Evolutionary conservation across 2,797 vertebrate species (phyloP).

Genomic region (Alca torda): DNA sequence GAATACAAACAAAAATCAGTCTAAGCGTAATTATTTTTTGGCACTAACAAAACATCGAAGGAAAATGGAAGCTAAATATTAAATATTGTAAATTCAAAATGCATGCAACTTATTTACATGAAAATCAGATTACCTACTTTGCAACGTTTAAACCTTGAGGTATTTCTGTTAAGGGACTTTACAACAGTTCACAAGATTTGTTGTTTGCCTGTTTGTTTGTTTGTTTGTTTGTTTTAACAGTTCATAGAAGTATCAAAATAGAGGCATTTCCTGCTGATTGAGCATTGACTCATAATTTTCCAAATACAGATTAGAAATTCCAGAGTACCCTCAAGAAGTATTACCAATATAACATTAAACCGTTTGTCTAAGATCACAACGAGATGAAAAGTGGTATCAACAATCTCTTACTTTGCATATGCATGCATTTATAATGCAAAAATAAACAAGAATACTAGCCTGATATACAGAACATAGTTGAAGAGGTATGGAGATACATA

Average conservation of each 20-base stretch:
- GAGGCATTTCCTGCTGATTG: slow-evolving; percentile 11
- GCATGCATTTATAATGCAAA: neutral
- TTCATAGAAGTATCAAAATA: neutral
- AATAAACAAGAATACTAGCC: neutral
- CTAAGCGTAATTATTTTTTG: slow-evolving; percentile 56
- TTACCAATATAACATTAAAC: neutral
- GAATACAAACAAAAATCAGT: slow-evolving; percentile 59
- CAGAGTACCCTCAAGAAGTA: neutral
- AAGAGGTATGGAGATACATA: neutral
- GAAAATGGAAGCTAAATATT: slow-evolving; percentile 45
- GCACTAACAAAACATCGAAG: slow-evolving; percentile 33
- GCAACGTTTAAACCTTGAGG: neutral
- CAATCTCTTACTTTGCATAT: neutral
- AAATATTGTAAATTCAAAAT: slow-evolving; percentile 30
- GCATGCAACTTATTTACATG: neutral
- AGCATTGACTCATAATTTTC: slow-evolving; percentile 28
- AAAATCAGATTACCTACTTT: slow-evolving; percentile 16
- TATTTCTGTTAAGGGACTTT: neutral
- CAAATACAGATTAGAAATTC: neutral
- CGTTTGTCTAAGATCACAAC: neutral
- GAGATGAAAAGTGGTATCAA: neutral
- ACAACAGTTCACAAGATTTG: neutral
- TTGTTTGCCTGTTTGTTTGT: neutral
- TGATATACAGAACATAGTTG: neutral
- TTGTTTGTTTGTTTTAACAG: slow-evolving; percentile 11